A percentile compares a stretch with the other conserved stretches of the same genome.
These are phyloP conservation scores for Brenthis daphne DNA, from an alignment of 2,888 invertebrate genomes.

Conservation along the genomic window DNA sequence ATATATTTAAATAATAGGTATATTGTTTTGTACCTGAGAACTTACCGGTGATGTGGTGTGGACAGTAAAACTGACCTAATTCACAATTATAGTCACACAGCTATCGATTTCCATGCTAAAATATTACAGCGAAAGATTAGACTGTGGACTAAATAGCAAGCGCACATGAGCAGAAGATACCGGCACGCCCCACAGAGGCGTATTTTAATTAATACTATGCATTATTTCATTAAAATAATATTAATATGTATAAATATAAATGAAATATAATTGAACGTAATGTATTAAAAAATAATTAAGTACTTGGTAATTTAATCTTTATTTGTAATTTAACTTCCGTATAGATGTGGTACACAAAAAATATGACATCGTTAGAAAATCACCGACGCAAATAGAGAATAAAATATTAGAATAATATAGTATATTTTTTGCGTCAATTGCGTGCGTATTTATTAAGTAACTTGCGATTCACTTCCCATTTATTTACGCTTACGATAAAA, in stretches of 20 bases:
- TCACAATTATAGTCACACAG: slow-evolving; percentile 55
- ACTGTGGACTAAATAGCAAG: slow-evolving; percentile 48
- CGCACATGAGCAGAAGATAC: slow-evolving; percentile 68
- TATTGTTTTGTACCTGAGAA: background rate
- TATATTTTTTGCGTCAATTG: slow-evolving; percentile 10
- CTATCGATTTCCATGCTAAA: slow-evolving; percentile 72
- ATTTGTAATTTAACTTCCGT: slow-evolving; percentile 2
- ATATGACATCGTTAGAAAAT: background rate
- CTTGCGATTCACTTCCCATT: slow-evolving; percentile 51
- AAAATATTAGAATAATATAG: slow-evolving; percentile 10
- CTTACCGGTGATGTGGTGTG: slow-evolving; percentile 27
- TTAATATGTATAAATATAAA: background rate
- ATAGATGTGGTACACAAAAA: background rate
- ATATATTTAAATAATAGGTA: background rate
- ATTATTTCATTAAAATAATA: background rate
- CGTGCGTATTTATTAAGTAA: slow-evolving; percentile 41
- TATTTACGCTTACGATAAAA: slow-evolving; percentile 63
- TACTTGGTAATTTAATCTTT: background rate
- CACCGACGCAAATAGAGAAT: slow-evolving; percentile 16
- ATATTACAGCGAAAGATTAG: slow-evolving; percentile 49
- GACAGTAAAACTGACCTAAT: slow-evolving; percentile 52
- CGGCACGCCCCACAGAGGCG: slow-evolving; percentile 42
- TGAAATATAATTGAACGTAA: too few species aligned
- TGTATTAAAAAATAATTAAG: too few species aligned
- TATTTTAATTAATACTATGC: slow-evolving; percentile 33